Evolutionary conservation across 2,797 vertebrate species (phyloP).

Genomic region (Telmatherina bonti): DNA sequence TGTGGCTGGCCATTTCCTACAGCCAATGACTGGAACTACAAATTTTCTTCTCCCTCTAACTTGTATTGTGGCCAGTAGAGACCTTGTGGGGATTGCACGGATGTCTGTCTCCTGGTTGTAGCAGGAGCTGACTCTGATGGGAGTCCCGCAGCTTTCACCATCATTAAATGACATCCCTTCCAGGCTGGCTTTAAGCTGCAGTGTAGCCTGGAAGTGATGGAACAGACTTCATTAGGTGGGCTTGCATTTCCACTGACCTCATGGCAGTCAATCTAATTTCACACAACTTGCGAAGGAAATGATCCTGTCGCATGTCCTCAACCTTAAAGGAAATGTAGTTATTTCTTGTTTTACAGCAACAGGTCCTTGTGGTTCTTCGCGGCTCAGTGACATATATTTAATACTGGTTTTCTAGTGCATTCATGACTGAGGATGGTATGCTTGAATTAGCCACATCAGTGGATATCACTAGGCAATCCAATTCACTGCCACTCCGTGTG

Average conservation of each 20-base stretch:
- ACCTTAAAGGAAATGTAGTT: conserved; percentile 15
- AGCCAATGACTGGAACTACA: not conserved
- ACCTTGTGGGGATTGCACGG: not conserved
- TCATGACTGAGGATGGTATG: too few species aligned
- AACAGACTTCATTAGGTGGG: conserved; percentile 21
- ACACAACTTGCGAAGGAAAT: conserved; percentile 27
- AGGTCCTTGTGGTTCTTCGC: not conserved
- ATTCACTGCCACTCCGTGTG: too few species aligned
- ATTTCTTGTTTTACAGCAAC: conserved; percentile 4
- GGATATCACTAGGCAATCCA: too few species aligned
- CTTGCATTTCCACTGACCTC: conserved; percentile 28
- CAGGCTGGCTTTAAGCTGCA: conserved; percentile 5
- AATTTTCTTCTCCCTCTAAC: not conserved
- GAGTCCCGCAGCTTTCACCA: not conserved
- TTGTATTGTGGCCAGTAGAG: not conserved
- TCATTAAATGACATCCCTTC: conserved; percentile 3
- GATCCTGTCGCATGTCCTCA: not conserved
- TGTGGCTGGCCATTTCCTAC: not conserved
- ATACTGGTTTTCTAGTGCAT: too few species aligned
- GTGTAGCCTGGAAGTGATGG: conserved; percentile 15
- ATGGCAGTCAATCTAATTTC: conserved; percentile 42
- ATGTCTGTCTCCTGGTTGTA: not conserved
- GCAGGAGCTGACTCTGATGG: not conserved
- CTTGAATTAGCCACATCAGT: too few species aligned
- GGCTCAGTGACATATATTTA: not conserved